Base-by-base conservation (phyloP, 1,140 invertebrate species). In the Ooceraea biroi region DNA sequence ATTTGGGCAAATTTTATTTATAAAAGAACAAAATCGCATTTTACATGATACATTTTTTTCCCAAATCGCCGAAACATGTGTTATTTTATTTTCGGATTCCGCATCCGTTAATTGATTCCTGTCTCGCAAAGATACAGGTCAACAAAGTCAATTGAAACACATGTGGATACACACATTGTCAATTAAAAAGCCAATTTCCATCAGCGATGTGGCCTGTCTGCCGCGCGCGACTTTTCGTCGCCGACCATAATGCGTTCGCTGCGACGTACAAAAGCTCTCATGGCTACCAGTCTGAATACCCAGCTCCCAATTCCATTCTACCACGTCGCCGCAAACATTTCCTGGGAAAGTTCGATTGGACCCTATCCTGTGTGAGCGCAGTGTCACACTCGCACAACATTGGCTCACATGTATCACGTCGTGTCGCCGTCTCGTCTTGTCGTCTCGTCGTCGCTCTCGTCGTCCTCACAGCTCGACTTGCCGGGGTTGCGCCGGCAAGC, bases 131-230 rank as follows among this genome's bases (percentile, higher is more conserved):
- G 36, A n/a, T 22, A 22, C 48, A 30, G 3, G 57, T 25, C 19
- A 19, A 17, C 22, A 36, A 17, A 17, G 8, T 55, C 22, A 48
- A 27, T 48, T 69, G 76, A 80, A 78, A 78, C 68, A 80, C 65
- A 80, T 69, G 12, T 17, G n/a, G 50, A n/a, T 36, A 36, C 76
- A 46, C 65, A 69, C 65, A 69, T 71, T 80, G 57, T 80, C 78
- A 87, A 87, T 87, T 87, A 87, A 87, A 87, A 87, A 87, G 50
- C 52, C 85, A 87, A 87, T 80, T 71, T 57, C 63, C 65, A 69
- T 30, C 65, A 46, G 65, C n/a, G n/a, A n/a, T n/a, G n/a, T n/a
- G n/a, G n/a, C n/a, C n/a, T 30, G 36, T 71, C 65, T 14, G 30
- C 30, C 36, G n/a, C 36, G 36, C 36, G 36, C 36, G 76, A 80